Conservation (phyloP, 2,797 vertebrate species). For the Ceyx erithaca region DNA sequence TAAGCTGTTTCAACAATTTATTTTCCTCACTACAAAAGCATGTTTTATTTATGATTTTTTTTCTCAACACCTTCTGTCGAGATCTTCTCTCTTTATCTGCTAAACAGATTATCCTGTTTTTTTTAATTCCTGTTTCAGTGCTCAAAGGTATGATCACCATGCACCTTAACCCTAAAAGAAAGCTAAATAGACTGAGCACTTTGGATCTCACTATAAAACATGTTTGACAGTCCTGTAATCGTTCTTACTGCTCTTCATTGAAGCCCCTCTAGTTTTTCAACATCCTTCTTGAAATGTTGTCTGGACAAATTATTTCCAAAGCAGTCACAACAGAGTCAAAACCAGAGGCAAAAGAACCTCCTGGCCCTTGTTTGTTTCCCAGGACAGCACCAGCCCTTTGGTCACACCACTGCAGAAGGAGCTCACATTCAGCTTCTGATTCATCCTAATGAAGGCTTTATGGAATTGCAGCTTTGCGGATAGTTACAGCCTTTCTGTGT, state of each 20-base stretch:
- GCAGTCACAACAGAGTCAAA: conserved; percentile 45
- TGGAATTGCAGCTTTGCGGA: conserved; percentile 64
- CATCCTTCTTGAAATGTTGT: conserved; percentile 31
- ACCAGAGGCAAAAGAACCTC: conserved; percentile 29
- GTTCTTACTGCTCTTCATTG: conserved; percentile 46
- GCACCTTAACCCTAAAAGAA: conserved; percentile 17
- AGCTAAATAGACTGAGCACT: conserved; percentile 27
- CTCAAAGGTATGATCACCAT: conserved; percentile 8
- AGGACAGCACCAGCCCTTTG: conserved; percentile 42
- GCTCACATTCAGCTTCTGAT: conserved; percentile 64
- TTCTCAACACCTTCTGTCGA: conserved; percentile 10
- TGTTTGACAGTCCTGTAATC: conserved; percentile 33
- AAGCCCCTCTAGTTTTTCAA: conserved; percentile 49
- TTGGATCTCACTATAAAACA: conserved; percentile 32
- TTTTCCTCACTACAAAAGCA: conserved; percentile 9
- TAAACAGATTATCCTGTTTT: neutral
- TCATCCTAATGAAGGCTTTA: conserved; percentile 71
- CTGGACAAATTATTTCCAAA: conserved; percentile 56
- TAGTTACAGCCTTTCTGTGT: conserved; percentile 64
- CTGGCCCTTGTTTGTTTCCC: conserved; percentile 13
- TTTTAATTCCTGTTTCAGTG: conserved; percentile 44
- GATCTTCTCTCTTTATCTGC: conserved; percentile 32
- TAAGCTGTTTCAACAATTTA: neutral
- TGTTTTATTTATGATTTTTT: neutral
- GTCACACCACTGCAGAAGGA: conserved; percentile 51